Conservation (phyloP, 2,888 invertebrate genomes). For the Drosophila quasianomalipes region DNA sequence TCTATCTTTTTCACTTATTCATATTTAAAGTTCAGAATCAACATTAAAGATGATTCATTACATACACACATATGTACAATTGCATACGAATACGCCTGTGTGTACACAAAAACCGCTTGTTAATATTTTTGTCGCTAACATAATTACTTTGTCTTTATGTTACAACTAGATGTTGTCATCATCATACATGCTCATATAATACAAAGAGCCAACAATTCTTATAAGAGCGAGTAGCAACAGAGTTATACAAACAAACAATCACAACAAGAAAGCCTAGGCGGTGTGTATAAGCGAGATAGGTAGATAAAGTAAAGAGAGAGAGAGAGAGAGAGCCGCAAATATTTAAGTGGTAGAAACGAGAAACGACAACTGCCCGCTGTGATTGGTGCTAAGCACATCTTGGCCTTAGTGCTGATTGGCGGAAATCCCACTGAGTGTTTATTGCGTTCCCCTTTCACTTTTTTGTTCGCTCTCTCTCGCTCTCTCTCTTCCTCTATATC, state of each 20-base stretch:
- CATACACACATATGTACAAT: not conserved
- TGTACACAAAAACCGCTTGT: slow-evolving; percentile 27
- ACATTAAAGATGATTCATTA: slow-evolving; percentile 1
- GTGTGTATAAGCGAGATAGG: slow-evolving; percentile 49
- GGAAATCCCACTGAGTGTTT: slow-evolving; percentile 45
- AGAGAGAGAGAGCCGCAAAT: slow-evolving; percentile 15
- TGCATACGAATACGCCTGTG: not conserved
- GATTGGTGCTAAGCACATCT: slow-evolving; percentile 64
- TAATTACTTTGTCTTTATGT: slow-evolving; percentile 65
- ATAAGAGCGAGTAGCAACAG: slow-evolving; percentile 14
- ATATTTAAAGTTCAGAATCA: not conserved
- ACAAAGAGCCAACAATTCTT: slow-evolving; percentile 22
- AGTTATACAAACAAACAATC: slow-evolving; percentile 14
- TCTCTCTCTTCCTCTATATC: not conserved
- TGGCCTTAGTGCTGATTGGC: slow-evolving; percentile 67
- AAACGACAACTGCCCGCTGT: slow-evolving; percentile 42
- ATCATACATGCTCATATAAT: slow-evolving; percentile 24
- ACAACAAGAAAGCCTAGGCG: slow-evolving; percentile 36
- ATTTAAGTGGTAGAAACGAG: slow-evolving; percentile 60
- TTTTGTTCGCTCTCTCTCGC: slow-evolving; percentile 3
- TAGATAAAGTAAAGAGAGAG: slow-evolving; percentile 29
- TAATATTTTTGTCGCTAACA: slow-evolving; percentile 68
- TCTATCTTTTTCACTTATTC: slow-evolving; percentile 2
- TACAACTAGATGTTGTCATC: slow-evolving; percentile 52
- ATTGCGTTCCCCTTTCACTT: slow-evolving; percentile 22